These are phyloP conservation scores for Ceraclea dissimilis DNA, from an alignment of 2,888 invertebrate genomes.

Conservation along the genomic window DNA sequence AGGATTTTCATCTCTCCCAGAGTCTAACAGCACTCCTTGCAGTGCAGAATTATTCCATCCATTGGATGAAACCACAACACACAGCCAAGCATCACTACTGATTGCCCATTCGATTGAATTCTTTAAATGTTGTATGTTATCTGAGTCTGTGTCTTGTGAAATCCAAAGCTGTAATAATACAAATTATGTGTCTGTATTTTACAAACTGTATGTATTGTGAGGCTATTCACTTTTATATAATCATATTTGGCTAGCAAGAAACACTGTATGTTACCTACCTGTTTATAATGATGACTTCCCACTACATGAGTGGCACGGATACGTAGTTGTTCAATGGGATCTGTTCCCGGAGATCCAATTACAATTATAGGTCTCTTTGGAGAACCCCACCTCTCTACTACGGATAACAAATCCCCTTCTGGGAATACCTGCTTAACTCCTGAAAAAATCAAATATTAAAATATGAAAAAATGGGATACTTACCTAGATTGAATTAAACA, in stretches of 20 bases:
- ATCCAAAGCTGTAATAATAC: slow-evolving; percentile 36
- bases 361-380: slow-evolving; percentile 69
- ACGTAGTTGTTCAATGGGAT: slow-evolving; percentile 77
- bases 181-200: no score
- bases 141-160: slow-evolving; percentile 30
- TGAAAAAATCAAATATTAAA: slow-evolving; percentile 2
- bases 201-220: no score
- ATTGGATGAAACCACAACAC: slow-evolving; percentile 29
- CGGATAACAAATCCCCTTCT: slow-evolving; percentile 24
- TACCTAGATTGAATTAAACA: no score
- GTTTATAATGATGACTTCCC: slow-evolving; percentile 46
- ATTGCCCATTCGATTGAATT: slow-evolving; percentile 33
- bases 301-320: slow-evolving; percentile 51
- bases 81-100: slow-evolving; percentile 26
- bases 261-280: slow-evolving; percentile 37
- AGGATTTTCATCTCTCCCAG: slow-evolving; percentile 29
- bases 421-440: slow-evolving; percentile 22
- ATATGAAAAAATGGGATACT: background rate
- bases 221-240: no score
- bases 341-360: slow-evolving; percentile 81
- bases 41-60: slow-evolving; percentile 11
- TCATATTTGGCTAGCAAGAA: no score
- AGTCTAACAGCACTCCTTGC: slow-evolving; percentile 6
- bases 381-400: slow-evolving; percentile 27
- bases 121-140: background rate